Percentiles rank a stretch among this genome's conserved stretches.
Conservation (phyloP, 2,113 vertebrate species). For the Pteruthius melanotis region DNA sequence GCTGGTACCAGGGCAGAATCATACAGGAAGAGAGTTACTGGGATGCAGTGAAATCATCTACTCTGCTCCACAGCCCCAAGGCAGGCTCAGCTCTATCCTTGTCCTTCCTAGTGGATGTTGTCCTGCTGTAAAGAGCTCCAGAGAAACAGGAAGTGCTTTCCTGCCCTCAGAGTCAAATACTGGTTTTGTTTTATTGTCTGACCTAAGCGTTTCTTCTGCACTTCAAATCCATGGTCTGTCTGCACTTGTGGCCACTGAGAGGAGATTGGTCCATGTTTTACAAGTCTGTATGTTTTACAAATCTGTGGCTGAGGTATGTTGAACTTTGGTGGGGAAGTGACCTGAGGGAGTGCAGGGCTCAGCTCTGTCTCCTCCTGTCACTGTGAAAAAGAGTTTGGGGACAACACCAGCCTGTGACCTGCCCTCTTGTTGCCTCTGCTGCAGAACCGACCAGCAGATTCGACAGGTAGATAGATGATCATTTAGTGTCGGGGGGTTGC, state of each 20-base stretch:
- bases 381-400: not conserved
- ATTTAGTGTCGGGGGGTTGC: not conserved
- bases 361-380: not conserved
- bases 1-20: not conserved
- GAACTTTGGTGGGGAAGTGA: not conserved
- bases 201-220: not conserved
- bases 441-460: not conserved
- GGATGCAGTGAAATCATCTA: not conserved
- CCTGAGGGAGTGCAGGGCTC: not conserved
- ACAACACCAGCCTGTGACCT: not conserved
- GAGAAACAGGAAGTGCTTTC: not conserved
- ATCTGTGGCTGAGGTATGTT: rapidly evolving
- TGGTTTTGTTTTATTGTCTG: not conserved
- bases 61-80: not conserved
- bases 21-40: not conserved
- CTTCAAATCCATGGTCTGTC: not conserved
- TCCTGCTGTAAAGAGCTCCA: not conserved
- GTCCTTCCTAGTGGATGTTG: not conserved
- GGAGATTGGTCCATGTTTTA: not conserved
- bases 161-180: not conserved
- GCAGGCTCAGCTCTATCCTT: not conserved
- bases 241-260: not conserved
- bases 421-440: not conserved
- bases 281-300: not conserved
- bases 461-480: not conserved